Base-by-base conservation (phyloP, 2,113 vertebrate genomes). In the Sylvietta virens region DNA sequence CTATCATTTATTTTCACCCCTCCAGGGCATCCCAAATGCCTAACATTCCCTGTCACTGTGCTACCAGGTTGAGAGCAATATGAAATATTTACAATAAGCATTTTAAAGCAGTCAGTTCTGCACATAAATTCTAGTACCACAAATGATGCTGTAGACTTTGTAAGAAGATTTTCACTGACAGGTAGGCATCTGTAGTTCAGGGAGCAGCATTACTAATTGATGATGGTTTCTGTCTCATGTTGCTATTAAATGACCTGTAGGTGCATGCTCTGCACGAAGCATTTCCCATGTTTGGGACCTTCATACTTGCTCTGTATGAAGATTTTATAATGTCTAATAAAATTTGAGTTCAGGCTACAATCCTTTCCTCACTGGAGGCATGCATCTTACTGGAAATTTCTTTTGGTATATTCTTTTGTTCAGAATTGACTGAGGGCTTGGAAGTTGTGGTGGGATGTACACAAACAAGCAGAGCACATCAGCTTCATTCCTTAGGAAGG, bases 1-100 rank as follows among this genome's bases (percentile, higher is more conserved):
- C 66, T 71, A 7, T 91, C 81, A 70, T 86, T 94, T 86, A 60
- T 92, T 93, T 88, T 82, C 4, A 8, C 33, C 79, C 54, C 90
- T 82, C 71, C 70, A 56, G 94, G 78, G 54, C 56, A 84, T 88
- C 70, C 71, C 8, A 1, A 37, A 60, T 69, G 74, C 45, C 44
- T 62, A 44, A 18, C 56, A 23, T 80, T 79, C 79, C 57, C 56
- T 94, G 86, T 84, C 91, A 51, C 65, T 56, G 21, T 78, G 72
- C 56, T 81, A 16, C 66, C 78, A 85, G 62, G 39, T 73, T 82
- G 62, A 85, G 45, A 62, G 26, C 42, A 53, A 51, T 80, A 73
- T 76, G 30, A 94, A 92, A 90, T 81, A 89, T 90, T 95, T 87
- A 95, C 67, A 91, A 80, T 47, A 70, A 37, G 37, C 66, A 39